Conservation (phyloP, 2,797 vertebrate genomes). For the Poecilia gillii region DNA sequence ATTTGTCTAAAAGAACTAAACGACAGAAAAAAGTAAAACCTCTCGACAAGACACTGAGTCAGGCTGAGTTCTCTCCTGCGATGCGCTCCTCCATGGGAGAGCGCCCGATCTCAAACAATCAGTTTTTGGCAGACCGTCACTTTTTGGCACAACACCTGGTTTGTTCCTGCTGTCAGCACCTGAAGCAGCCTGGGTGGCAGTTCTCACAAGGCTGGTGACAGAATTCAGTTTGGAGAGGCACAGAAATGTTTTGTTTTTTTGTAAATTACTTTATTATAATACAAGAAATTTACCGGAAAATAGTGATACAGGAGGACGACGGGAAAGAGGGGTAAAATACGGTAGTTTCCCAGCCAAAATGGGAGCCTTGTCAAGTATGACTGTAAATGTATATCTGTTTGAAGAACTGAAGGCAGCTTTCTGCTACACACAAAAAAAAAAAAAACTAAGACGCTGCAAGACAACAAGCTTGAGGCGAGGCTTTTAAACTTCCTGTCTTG, state of each 20-base stretch:
- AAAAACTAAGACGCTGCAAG: constrained; percentile 52
- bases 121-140: no score
- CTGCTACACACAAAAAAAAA: constrained; percentile 40
- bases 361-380: background rate
- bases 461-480: constrained; percentile 51
- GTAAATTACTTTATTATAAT: background rate
- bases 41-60: no score
- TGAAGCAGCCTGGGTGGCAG: no score
- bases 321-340: background rate
- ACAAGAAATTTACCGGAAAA: background rate
- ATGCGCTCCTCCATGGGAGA: no score
- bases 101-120: no score
- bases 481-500: constrained; percentile 39
- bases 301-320: background rate
- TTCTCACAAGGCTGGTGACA: no score
- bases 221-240: no score
- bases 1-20: no score
- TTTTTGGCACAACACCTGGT: background rate
- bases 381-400: constrained; percentile 19
- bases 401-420: constrained; percentile 35
- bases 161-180: background rate
- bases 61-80: no score
- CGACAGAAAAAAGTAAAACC: no score
- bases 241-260: background rate
- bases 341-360: background rate